A percentile compares a stretch with the other conserved stretches of the same genome.
These are phyloP conservation scores for Caligus rogercresseyi DNA, from an alignment of 1,140 invertebrate species.

Conservation along the genomic window DNA sequence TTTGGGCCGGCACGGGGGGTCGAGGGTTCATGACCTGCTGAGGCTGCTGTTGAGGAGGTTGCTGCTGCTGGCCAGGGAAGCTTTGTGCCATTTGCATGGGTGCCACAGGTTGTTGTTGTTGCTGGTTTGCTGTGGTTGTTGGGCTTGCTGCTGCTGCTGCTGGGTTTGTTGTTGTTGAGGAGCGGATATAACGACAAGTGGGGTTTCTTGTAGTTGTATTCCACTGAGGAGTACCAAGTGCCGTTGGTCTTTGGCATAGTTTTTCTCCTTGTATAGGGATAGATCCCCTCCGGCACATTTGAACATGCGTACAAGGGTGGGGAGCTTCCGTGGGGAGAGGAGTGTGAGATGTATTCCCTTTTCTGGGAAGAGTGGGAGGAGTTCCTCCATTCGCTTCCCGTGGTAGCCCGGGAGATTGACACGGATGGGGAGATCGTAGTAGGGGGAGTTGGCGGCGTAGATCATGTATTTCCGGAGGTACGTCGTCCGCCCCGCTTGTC, in stretches of 20 bases:
- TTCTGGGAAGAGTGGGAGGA: constrained; percentile 50
- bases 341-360: constrained; percentile 67
- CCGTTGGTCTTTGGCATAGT: constrained; percentile 69
- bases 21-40: constrained; percentile 2
- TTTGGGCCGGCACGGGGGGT: constrained; percentile 16
- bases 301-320: constrained; percentile 41
- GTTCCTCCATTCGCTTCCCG: constrained; percentile 51
- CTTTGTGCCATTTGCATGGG: constrained; percentile 19
- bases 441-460: constrained; percentile 77
- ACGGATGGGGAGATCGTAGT: constrained; percentile 70
- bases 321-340: constrained; percentile 67
- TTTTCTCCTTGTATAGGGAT: constrained; percentile 55
- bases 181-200: neutral
- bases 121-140: constrained; percentile 30
- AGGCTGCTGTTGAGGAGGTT: constrained; percentile 20
- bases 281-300: constrained; percentile 66
- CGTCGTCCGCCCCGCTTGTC: constrained; percentile 41
- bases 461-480: constrained; percentile 56
- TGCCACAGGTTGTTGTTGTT: constrained; percentile 25
- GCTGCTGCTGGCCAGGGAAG: constrained; percentile 4
- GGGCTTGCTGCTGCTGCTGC: constrained; percentile 32
- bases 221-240: constrained; percentile 63
- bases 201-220: constrained; percentile 27
- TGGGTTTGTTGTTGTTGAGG: constrained; percentile 28
- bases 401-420: constrained; percentile 42